A percentile compares a stretch with the other conserved stretches of the same genome.
Conservation (phyloP, 2,797 vertebrate genomes). For the Crax fasciolata region DNA sequence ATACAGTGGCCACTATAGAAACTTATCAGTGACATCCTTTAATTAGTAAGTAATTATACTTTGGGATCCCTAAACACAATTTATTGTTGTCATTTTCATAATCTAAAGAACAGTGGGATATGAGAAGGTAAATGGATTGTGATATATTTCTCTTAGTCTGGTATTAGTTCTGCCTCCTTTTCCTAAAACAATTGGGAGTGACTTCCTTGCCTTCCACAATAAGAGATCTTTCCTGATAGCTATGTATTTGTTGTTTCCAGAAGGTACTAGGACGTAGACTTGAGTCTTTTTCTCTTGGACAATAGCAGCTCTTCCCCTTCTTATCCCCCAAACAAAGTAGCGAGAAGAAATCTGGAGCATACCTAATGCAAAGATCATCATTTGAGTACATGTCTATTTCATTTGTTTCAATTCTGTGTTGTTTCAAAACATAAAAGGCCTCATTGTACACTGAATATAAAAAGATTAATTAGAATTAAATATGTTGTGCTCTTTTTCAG, state of each 20-base stretch:
- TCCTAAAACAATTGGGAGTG: constrained; percentile 64
- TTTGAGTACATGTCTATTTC: not conserved
- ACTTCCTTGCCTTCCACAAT: constrained; percentile 64
- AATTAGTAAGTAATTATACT: not conserved
- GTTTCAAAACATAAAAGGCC: not conserved
- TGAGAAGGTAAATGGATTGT: not conserved
- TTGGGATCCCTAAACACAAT: not conserved
- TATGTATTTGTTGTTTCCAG: constrained; percentile 45
- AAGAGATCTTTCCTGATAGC: constrained; percentile 65
- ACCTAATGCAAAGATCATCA: not conserved
- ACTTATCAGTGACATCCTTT: not conserved
- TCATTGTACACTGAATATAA: not conserved
- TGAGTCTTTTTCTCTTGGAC: constrained; percentile 40
- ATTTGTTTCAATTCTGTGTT: not conserved
- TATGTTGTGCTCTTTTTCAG: constrained; percentile 64
- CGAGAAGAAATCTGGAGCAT: not conserved
- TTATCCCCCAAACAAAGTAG: not conserved
- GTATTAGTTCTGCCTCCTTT: not conserved
- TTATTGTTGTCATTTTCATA: not conserved
- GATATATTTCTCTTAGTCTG: not conserved
- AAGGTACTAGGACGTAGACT: constrained; percentile 37
- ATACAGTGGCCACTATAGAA: not conserved
- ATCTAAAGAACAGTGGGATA: not conserved
- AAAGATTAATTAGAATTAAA: not conserved
- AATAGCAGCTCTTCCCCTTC: constrained; percentile 3